These are phyloP conservation scores for Gracilinanus agilis DNA, from an alignment of 2,113 vertebrate genomes.

Conservation along the genomic window DNA sequence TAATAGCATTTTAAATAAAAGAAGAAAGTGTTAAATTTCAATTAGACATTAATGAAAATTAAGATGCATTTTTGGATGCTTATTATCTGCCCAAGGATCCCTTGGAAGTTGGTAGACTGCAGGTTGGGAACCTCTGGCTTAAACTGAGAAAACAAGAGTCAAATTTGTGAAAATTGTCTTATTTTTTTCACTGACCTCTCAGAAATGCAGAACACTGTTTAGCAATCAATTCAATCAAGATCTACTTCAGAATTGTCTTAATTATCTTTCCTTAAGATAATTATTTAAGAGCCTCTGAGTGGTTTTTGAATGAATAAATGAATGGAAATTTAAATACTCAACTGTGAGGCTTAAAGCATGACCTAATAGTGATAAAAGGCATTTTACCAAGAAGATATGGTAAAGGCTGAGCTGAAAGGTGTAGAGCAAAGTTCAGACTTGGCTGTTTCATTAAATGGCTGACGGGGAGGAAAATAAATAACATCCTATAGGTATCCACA, in stretches of 20 bases:
- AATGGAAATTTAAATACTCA: conserved; percentile 48
- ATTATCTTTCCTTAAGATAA: neutral
- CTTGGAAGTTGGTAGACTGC: neutral
- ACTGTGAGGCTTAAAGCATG: neutral
- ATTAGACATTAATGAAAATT: neutral
- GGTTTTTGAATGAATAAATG: neutral
- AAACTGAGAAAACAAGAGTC: neutral
- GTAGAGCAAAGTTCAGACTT: conserved; percentile 7
- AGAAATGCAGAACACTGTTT: neutral
- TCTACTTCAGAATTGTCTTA: neutral
- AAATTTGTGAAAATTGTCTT: neutral
- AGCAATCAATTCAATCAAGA: neutral
- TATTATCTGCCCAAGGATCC: neutral
- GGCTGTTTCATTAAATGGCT: conserved; percentile 32
- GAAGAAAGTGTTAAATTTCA: neutral
- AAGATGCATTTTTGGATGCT: neutral
- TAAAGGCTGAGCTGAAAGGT: neutral
- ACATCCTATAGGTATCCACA: neutral
- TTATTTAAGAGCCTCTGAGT: conserved; percentile 27
- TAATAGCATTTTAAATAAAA: neutral
- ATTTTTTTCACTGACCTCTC: conserved; percentile 13
- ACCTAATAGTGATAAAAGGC: conserved; percentile 34
- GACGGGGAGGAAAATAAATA: neutral
- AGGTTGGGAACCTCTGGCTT: neutral
- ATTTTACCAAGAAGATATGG: neutral